phyloP scores from a whole-genome alignment of 2,113 vertebrate genomes.

The Passer montanus region DNA sequence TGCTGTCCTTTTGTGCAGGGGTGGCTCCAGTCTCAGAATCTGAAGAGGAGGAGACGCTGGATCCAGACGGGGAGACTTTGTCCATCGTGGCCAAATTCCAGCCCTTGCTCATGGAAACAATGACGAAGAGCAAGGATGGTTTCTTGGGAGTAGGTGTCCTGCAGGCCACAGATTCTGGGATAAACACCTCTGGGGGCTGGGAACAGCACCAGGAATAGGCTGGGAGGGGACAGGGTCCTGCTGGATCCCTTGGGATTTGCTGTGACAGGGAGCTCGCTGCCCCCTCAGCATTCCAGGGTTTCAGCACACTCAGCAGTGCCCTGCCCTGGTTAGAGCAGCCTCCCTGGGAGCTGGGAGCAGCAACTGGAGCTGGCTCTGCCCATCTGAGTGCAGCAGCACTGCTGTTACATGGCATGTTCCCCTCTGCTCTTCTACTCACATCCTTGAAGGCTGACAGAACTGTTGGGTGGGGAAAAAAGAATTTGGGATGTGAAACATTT shows the following conservation, averaged over 20 bases:
- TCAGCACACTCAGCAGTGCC: not conserved
- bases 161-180: not conserved
- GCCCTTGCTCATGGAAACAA: conserved; percentile 89
- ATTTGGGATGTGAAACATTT: not conserved
- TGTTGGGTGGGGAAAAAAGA: not conserved
- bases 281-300: not conserved
- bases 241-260: not conserved
- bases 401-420: accelerated
- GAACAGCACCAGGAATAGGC: accelerated
- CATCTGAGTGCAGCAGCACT: not conserved
- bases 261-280: not conserved
- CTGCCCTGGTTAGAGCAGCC: not conserved
- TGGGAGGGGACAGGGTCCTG: not conserved
- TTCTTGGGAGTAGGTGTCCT: conserved; percentile 87
- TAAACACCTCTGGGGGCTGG: not conserved
- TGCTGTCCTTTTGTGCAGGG: conserved; percentile 45
- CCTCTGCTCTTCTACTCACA: not conserved
- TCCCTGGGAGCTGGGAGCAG: not conserved
- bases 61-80: conserved; percentile 85
- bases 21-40: conserved; percentile 33
- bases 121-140: conserved; percentile 98
- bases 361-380: not conserved
- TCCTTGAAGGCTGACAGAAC: not conserved
- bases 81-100: conserved; percentile 87
- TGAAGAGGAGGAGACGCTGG: conserved; percentile 70